Percentiles rank a stretch among this genome's conserved stretches.
These are phyloP conservation scores for Anolis apletophallus DNA, from an alignment of 2,797 vertebrate species.

Conservation along the genomic window DNA sequence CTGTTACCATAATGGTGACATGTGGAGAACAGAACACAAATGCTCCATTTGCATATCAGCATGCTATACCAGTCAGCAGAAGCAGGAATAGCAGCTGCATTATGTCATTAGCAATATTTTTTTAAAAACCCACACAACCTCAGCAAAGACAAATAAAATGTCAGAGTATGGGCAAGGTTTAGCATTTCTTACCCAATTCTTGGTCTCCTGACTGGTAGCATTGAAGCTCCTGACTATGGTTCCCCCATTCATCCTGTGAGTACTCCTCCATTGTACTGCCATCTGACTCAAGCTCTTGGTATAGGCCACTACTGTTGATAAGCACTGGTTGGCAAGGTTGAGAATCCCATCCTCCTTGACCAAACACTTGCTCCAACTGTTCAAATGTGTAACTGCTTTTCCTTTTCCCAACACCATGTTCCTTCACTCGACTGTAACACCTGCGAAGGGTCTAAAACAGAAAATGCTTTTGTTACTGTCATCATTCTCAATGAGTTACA, in stretches of 20 bases:
- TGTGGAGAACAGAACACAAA: background rate
- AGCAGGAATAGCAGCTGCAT: background rate
- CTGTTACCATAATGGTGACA: background rate
- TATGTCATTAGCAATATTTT: background rate
- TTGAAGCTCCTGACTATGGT: slow-evolving; percentile 92
- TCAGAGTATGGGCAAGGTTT: background rate
- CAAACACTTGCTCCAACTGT: slow-evolving; percentile 99
- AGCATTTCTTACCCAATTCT: slow-evolving; percentile 87
- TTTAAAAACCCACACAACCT: background rate
- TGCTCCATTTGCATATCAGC: background rate
- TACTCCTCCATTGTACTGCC: slow-evolving; percentile 97
- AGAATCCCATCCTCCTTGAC: slow-evolving; percentile 98
- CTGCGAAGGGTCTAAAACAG: slow-evolving; percentile 90
- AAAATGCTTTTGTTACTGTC: slow-evolving; percentile 33
- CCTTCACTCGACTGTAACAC: slow-evolving; percentile 99
- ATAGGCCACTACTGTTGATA: slow-evolving; percentile 98
- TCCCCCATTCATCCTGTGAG: slow-evolving; percentile 98
- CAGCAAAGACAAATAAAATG: background rate
- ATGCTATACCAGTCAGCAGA: background rate
- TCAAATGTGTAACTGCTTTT: slow-evolving; percentile 99
- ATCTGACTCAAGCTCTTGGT: slow-evolving; percentile 98
- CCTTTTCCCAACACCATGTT: slow-evolving; percentile 96
- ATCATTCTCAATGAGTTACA: slow-evolving; percentile 58
- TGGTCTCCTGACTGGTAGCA: slow-evolving; percentile 94
- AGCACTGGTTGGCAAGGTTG: slow-evolving; percentile 96